Conservation (phyloP, 2,113 vertebrate genomes). For the Solea senegalensis region DNA sequence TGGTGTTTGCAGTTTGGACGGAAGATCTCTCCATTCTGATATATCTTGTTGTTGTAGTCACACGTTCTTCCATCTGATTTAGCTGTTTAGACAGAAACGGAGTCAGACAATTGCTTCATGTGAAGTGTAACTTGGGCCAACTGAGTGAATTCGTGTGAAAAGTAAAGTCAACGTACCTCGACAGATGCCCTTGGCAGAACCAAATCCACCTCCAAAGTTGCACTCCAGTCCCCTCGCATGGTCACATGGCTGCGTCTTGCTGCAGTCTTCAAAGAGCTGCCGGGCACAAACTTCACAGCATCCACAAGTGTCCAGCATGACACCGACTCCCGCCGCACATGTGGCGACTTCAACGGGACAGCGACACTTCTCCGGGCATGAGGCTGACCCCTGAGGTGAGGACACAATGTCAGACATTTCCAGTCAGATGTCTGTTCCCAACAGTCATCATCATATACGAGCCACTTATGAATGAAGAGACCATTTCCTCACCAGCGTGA, state of each 20-base stretch:
- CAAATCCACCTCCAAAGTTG: constrained; percentile 90
- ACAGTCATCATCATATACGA: not conserved
- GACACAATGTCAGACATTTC: constrained; percentile 12
- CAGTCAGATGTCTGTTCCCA: not conserved
- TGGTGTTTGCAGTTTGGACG: constrained; percentile 96
- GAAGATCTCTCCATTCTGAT: constrained; percentile 96
- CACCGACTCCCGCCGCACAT: constrained; percentile 88
- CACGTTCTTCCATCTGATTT: constrained; percentile 93
- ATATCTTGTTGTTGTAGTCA: constrained; percentile 94
- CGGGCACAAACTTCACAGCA: constrained; percentile 92
- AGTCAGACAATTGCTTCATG: not conserved
- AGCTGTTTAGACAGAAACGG: constrained; percentile 77
- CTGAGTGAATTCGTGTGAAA: not conserved
- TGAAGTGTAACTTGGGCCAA: not conserved
- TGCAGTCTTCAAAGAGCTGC: constrained; percentile 96
- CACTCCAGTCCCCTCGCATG: constrained; percentile 94
- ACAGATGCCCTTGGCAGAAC: constrained; percentile 88
- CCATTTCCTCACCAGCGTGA: constrained; percentile 65
- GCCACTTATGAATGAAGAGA: constrained; percentile 2
- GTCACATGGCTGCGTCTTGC: constrained; percentile 88
- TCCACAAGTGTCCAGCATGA: constrained; percentile 86
- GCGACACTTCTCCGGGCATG: constrained; percentile 48
- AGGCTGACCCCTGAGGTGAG: constrained; percentile 50
- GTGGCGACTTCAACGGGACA: constrained; percentile 67
- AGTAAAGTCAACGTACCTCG: constrained; percentile 82